Evolutionary conservation across 2,797 vertebrate genomes (phyloP).

Genomic region (Myotis myotis): DNA sequence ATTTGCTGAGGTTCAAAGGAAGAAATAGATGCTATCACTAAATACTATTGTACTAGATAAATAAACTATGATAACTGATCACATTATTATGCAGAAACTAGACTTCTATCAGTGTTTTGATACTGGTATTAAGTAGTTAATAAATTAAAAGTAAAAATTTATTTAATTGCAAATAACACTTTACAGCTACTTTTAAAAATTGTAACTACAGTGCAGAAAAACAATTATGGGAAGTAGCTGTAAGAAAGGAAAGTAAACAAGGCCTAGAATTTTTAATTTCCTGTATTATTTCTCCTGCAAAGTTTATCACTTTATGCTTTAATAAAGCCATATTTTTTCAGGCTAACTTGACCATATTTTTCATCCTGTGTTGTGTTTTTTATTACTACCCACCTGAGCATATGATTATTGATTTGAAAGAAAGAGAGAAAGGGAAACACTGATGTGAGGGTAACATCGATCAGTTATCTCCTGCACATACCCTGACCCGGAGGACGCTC

Average conservation of each 20-base stretch:
- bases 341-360: not conserved
- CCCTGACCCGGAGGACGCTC: not conserved
- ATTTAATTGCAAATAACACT: constrained; percentile 19
- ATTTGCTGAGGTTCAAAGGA: not conserved
- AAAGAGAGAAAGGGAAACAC: not conserved
- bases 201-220: not conserved
- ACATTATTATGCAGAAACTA: not conserved
- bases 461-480: not conserved
- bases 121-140: not conserved
- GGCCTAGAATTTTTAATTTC: not conserved
- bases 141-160: not conserved
- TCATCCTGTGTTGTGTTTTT: not conserved
- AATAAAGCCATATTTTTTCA: constrained; percentile 19
- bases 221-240: not conserved
- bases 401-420: not conserved
- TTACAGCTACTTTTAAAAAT: constrained; percentile 5
- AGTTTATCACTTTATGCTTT: not conserved
- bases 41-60: not conserved
- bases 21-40: not conserved
- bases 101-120: not conserved
- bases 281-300: not conserved
- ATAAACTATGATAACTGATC: not conserved
- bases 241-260: not conserved
- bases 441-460: not conserved
- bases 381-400: not conserved